Evolutionary conservation across 1,140 invertebrate species (phyloP).

Genomic region (Rhysida immarginata): DNA sequence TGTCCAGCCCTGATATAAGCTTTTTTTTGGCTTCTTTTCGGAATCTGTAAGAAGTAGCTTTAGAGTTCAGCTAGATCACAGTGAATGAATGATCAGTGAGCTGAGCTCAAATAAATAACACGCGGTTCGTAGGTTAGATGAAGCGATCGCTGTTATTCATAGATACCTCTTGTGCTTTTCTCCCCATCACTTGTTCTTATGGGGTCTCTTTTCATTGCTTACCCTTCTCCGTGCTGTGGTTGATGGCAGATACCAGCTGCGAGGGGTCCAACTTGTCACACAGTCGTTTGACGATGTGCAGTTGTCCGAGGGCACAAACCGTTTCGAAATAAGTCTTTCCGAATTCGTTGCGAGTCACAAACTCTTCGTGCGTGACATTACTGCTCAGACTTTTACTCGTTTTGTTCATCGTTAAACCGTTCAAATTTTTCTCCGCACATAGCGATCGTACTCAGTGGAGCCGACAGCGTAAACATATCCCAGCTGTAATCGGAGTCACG

Average conservation of each 20-base stretch:
- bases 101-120: neutral
- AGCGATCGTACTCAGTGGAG: neutral
- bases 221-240: neutral
- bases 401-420: neutral
- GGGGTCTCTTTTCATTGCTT: neutral
- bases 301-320: neutral
- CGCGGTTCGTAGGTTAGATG: neutral
- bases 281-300: neutral
- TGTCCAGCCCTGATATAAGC: no score
- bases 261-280: neutral
- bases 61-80: neutral
- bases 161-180: no score
- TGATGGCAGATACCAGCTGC: neutral
- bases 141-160: no score
- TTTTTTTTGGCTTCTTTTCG: neutral
- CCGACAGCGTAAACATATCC: neutral
- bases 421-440: neutral
- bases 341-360: neutral
- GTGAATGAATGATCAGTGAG: neutral
- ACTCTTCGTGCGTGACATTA: neutral
- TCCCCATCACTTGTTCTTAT: neutral
- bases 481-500: neutral
- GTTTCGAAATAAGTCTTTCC: neutral
- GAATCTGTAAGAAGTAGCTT: neutral
- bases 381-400: neutral